Evolutionary conservation across 2,113 vertebrate genomes (phyloP).

Genomic region (Aleadryas rufinucha): DNA sequence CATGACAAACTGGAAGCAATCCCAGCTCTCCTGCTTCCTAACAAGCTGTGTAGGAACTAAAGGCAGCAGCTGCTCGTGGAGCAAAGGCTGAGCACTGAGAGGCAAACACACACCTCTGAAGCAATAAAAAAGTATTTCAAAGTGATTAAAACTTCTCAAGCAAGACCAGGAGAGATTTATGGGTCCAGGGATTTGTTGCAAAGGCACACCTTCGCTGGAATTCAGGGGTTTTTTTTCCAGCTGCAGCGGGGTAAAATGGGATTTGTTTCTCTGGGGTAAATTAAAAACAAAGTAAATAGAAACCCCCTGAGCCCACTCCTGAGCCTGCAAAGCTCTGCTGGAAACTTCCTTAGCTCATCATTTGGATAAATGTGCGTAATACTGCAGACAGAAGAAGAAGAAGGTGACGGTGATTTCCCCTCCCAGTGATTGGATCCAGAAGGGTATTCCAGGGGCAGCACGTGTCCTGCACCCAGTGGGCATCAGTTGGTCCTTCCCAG

Average conservation of each 20-base stretch:
- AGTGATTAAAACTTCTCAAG: neutral
- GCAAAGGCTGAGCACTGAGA: neutral
- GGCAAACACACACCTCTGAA: neutral
- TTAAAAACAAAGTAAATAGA: neutral
- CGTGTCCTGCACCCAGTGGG: neutral
- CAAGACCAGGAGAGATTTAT: neutral
- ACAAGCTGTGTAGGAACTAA: neutral
- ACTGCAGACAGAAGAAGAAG: neutral
- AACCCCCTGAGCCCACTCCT: neutral
- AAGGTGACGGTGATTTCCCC: neutral
- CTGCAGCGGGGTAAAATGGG: neutral
- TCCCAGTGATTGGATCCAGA: neutral
- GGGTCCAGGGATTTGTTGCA: neutral
- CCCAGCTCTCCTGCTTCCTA: neutral
- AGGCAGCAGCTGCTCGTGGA: neutral
- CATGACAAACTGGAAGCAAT: neutral
- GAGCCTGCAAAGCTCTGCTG: neutral
- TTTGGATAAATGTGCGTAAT: neutral
- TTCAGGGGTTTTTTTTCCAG: neutral
- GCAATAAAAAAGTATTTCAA: neutral
- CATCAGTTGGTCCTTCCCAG: neutral
- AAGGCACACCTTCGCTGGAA: neutral
- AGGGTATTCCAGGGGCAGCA: neutral
- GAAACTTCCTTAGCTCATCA: neutral
- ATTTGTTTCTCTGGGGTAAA: neutral